phyloP scores from a whole-genome alignment of 2,888 invertebrate species.

The Thelaira solivaga region DNA sequence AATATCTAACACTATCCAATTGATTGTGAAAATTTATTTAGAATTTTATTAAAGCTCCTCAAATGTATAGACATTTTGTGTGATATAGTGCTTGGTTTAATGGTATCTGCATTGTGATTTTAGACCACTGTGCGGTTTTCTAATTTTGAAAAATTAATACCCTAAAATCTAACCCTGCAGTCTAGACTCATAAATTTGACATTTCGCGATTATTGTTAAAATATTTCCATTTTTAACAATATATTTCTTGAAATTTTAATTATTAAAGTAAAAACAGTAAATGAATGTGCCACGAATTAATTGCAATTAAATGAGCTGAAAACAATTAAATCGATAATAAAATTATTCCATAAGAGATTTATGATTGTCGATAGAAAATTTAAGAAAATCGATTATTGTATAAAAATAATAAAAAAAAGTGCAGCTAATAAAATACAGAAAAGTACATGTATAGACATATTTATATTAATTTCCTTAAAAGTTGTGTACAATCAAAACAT shows the following conservation, averaged over 20 bases:
- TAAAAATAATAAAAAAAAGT: slow-evolving; percentile 21
- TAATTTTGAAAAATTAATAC: neutral
- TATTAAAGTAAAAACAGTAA: neutral
- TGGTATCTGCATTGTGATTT: neutral
- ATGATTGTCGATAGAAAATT: slow-evolving; percentile 23
- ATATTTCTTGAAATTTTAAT: slow-evolving; percentile 35
- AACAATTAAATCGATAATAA: neutral
- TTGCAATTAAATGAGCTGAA: neutral
- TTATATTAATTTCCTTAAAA: neutral
- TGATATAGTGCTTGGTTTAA: no score
- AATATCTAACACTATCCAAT: no score
- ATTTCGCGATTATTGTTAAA: slow-evolving; percentile 27
- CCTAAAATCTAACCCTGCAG: slow-evolving; percentile 8
- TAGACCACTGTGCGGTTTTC: neutral
- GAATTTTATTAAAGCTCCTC: no score
- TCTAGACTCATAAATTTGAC: slow-evolving; percentile 42
- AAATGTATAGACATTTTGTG: no score
- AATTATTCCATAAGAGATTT: slow-evolving; percentile 27
- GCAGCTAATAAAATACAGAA: neutral
- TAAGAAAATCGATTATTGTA: slow-evolving; percentile 50
- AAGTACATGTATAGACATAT: neutral
- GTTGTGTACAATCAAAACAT: neutral
- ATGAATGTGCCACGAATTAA: neutral
- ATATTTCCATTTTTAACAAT: slow-evolving; percentile 22
- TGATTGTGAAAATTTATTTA: no score